Evolutionary conservation across 2,797 vertebrate genomes (phyloP), one percentile per base, ranked within the genome.

Genomic region (Oryzias sinensis): DNA sequence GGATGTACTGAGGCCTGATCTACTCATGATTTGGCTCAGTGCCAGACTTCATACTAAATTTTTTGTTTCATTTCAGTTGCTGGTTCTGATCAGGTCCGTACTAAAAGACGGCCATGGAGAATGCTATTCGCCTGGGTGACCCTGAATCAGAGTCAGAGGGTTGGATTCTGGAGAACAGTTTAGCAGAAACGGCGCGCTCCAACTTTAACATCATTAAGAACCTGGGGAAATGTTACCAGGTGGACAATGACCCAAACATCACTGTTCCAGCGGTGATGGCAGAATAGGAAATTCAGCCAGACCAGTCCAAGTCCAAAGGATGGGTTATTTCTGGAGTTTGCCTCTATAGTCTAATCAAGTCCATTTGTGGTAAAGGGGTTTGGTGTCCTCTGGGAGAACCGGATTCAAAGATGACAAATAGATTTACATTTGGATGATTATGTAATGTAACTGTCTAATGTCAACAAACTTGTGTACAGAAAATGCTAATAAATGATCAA

Each of bases 81-180:
- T 91, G 50, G 93, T 96, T 22, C 89, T 96, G 50, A n/a, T n/a
- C n/a, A n/a, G n/a, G n/a, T n/a, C n/a, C n/a, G n/a, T n/a, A n/a
- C n/a, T n/a, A n/a, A n/a, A n/a, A n/a, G 88, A 96, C 95, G 0
- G 90, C 94, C 69, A 94, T 95, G 93, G 93, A 93, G 77, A 96
- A 94, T 0, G 84, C 94, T 6, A 86, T 94, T 4, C 81, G 88
- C 5, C 71, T 90, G 4, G 85, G 82, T 0, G 91, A 96, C 49
- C 69, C 90, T 1, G 91, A 94, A 25, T 87, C 80, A 0, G 91
- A 94, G 68, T 94, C 93, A 0, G 92, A 94, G 0, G 95, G 94
- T 7, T 96, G 95, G 94, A 82, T 96, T 59, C 87, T 96, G 70
- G 92, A 95, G 84, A 93, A 93, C 46, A 93, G 93, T 65, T 86